Conservation (phyloP, 1,140 invertebrate species). For the Doryteuthis pealeii region DNA sequence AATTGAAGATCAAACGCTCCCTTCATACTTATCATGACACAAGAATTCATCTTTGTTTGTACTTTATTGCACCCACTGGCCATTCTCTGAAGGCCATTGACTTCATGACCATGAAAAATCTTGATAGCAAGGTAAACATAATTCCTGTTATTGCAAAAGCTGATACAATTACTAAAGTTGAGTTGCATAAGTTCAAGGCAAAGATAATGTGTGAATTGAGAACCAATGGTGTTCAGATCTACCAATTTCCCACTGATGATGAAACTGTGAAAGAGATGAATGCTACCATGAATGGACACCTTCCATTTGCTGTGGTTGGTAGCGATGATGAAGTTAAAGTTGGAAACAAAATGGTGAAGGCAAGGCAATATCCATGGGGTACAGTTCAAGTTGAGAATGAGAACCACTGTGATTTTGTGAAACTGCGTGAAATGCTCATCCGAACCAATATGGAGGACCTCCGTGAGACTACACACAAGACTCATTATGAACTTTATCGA, state of each 20-base stretch:
- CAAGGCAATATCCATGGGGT: conserved; percentile 98
- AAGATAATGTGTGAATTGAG: conserved; percentile 62
- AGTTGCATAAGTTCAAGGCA: conserved; percentile 95
- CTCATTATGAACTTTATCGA: conserved; percentile 97
- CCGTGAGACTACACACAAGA: conserved; percentile 92
- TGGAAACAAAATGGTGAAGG: conserved; percentile 89
- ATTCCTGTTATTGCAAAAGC: conserved; percentile 99
- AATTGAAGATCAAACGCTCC: conserved; percentile 95
- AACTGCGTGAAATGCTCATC: conserved; percentile 96
- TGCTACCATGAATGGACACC: conserved; percentile 84
- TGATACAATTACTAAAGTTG: conserved; percentile 97
- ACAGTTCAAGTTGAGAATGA: conserved; percentile 99
- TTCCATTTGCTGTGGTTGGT: conserved; percentile 98
- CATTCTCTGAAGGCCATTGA: conserved; percentile 82
- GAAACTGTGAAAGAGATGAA: conserved; percentile 93
- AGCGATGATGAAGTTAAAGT: conserved; percentile 97
- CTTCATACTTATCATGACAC: conserved; percentile 90
- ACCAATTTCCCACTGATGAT: conserved; percentile 97
- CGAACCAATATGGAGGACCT: conserved; percentile 99
- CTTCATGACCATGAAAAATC: conserved; percentile 97
- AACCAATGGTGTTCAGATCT: conserved; percentile 75
- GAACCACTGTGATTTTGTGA: conserved; percentile 98
- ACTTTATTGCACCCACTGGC: conserved; percentile 98
- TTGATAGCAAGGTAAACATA: conserved; percentile 98
- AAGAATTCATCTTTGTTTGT: conserved; percentile 94